These are phyloP conservation scores for Diaphora mendica DNA, from an alignment of 2,888 invertebrate genomes.

Conservation along the genomic window DNA sequence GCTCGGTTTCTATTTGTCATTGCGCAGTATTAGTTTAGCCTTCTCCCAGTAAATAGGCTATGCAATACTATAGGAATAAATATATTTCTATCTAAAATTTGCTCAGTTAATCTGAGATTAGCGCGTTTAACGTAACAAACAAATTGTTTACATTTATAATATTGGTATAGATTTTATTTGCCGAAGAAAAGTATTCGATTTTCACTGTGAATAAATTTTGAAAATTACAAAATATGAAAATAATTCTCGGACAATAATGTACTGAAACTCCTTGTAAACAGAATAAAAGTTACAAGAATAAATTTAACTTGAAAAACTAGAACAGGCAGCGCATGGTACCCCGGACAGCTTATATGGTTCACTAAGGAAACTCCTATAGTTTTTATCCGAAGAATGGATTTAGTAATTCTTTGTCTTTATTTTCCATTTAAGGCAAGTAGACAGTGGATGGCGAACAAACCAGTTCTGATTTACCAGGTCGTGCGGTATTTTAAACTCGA, in stretches of 20 bases:
- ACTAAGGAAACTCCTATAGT: neutral
- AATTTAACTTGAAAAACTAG: neutral
- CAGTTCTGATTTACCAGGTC: conserved; percentile 83
- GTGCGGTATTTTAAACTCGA: conserved; percentile 81
- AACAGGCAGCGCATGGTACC: neutral
- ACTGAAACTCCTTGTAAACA: neutral
- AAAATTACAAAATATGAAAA: neutral
- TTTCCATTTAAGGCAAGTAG: conserved; percentile 56
- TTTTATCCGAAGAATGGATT: conserved; percentile 36
- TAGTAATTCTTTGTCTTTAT: conserved; percentile 65
- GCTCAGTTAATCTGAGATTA: too few relatives aligned
- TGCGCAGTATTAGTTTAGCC: too few relatives aligned
- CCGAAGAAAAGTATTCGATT: neutral
- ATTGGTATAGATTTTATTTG: too few relatives aligned
- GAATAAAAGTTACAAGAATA: neutral
- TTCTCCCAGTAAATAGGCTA: too few relatives aligned
- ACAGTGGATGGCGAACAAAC: conserved; percentile 70
- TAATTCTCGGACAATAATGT: neutral
- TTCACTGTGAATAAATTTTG: neutral
- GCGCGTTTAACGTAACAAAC: too few relatives aligned
- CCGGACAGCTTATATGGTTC: neutral
- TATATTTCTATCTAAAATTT: too few relatives aligned
- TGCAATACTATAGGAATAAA: too few relatives aligned
- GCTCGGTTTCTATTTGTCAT: too few relatives aligned
- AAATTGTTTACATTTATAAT: too few relatives aligned